phyloP scores from a whole-genome alignment of 2,113 vertebrate genomes.

The Daphoenositta chrysoptera region DNA sequence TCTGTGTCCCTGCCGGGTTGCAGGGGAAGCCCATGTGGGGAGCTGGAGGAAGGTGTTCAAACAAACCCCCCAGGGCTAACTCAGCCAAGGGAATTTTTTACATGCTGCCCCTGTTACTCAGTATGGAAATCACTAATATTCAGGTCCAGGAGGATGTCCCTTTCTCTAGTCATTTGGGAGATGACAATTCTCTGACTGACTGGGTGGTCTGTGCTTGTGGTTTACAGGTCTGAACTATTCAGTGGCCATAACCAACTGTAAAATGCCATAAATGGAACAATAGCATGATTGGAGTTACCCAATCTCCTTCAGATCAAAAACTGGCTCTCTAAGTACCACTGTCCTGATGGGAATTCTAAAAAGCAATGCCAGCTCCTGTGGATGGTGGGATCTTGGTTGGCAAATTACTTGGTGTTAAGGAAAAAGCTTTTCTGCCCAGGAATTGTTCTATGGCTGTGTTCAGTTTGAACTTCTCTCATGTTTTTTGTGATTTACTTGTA shows the following conservation, averaged over 20 bases:
- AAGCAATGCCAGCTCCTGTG: neutral
- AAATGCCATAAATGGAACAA: neutral
- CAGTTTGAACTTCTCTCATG: neutral
- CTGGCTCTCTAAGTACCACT: neutral
- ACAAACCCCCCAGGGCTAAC: neutral
- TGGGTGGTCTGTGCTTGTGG: neutral
- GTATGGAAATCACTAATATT: rapidly evolving
- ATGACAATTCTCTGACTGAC: neutral
- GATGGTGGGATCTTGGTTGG: neutral
- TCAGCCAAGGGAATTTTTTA: neutral
- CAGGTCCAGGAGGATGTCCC: too few relatives aligned
- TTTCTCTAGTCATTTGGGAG: neutral
- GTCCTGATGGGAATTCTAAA: neutral
- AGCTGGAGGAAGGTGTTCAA: neutral
- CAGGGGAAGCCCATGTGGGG: neutral
- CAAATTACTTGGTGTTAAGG: neutral
- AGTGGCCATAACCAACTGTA: neutral
- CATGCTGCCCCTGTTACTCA: rapidly evolving
- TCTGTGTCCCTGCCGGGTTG: neutral
- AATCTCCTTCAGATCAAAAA: neutral
- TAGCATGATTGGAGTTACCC: neutral
- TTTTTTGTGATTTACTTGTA: neutral
- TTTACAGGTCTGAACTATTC: neutral
- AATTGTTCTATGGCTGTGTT: neutral
- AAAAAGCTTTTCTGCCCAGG: neutral